These are phyloP conservation scores for Vespertilio murinus DNA, from an alignment of 2,797 vertebrate genomes.

Conservation along the genomic window DNA sequence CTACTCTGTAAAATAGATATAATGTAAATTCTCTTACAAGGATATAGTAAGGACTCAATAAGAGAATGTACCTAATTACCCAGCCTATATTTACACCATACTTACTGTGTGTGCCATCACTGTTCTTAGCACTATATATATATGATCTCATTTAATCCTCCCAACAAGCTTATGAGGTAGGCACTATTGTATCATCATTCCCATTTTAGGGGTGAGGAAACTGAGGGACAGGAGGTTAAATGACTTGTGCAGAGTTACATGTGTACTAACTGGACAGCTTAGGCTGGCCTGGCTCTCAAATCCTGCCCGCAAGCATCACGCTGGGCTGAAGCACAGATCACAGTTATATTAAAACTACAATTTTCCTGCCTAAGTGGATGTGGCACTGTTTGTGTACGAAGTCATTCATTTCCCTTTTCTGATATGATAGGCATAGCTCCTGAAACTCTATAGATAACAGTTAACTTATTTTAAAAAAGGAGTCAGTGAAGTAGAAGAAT, in stretches of 20 bases:
- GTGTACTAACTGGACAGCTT: neutral
- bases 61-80: neutral
- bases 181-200: neutral
- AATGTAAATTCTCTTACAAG: neutral
- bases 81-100: neutral
- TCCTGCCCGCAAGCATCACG: rapidly evolving
- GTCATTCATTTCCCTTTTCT: neutral
- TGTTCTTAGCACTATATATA: neutral
- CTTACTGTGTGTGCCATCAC: neutral
- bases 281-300: neutral
- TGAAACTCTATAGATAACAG: neutral
- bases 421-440: neutral
- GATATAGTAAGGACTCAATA: neutral
- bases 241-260: neutral
- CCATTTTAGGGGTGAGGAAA: neutral
- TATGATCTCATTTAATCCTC: neutral
- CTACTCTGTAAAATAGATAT: neutral
- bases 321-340: neutral
- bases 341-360: neutral
- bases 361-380: neutral
- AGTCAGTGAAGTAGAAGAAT: neutral
- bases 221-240: neutral
- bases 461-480: neutral
- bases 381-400: neutral
- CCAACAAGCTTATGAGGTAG: neutral